Evolutionary conservation across 2,888 invertebrate species (phyloP), one percentile per base, ranked within the genome.

Genomic region (Melangyna quadrimaculata): DNA sequence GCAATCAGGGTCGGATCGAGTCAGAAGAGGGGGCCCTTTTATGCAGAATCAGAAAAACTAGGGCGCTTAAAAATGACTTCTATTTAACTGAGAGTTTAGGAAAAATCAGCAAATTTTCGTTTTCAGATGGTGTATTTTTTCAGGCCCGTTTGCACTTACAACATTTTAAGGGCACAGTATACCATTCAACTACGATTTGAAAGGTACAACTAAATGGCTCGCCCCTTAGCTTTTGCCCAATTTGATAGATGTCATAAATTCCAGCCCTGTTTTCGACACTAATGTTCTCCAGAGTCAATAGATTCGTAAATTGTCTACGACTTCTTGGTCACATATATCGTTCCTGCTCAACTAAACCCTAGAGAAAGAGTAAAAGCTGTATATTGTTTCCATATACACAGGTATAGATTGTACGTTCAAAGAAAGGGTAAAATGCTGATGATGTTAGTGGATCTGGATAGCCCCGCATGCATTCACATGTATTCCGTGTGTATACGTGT

Each of bases 291-390:
- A 43, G 69, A 77, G 71, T 67, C 77, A 70, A 63, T 59, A 53
- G 75, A 69, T 80, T 81, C 77, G 80, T 77, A 80, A 80, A 86
- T 81, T 81, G 77, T 86, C 77, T 70, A 69, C 57, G 78, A 72
- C 69, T 73, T 78, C 53, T 72, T 70, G 71, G 59, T 67, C 51
- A 59, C 48, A 29, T 72, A 29, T 72, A 35, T 55, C 17, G 63
- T 65, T 63, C 19, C 55, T 70, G 59, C 70, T 65, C 12, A 59
- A 55, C 40, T 37, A 17, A 73, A 27, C 53, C 43, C 14, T 45
- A 35, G 32, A 51, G 65, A 67, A 67, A 35, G 67, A 35, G 35
- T 67, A 35, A 51, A 67, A 67, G 67, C 51, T 32, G 51, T n/a
- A n/a, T n/a, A n/a, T 51, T 67, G 35, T 35, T 48, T 32, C 48